Base-by-base conservation (phyloP, 2,888 invertebrate genomes). In the Hydroisotoma schaefferi region DNA sequence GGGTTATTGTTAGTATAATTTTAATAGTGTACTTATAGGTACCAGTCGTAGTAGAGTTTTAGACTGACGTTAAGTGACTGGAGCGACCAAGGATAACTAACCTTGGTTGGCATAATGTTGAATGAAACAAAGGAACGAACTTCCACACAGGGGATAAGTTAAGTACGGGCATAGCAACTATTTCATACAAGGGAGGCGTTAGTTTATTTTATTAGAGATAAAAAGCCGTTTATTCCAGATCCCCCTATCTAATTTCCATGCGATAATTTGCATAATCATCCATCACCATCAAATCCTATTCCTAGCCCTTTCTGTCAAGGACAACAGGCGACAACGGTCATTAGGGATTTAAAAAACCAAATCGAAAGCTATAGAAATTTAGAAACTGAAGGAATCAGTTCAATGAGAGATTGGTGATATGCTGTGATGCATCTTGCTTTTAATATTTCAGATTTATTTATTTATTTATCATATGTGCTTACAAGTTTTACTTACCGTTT, bases 241-340 rank as follows among this genome's bases (percentile, higher is more conserved):
- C 54, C 44, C 54, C 29, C 28, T 54, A 18, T 43, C 29, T 43
- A 54, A 43, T 53, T 54, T 44, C 52, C 54, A 43, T 54, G 54
- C 28, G 54, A 54, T 54, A 54, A 54, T 54, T 54, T 54, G 44
- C 54, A 44, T 44, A 54, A 54, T 28, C 54, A 54, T 54, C 54
- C 44, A 54, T 54, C 54, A 54, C 54, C 23, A 43, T 54, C 43
- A 54, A 40, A 40, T 40, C 40, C 40, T 10, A 40, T 40, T 8
- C 5, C 40, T 20, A 44, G 40, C 27, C 54, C 43, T 44, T 23
- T 26, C 54, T 54, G 54, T 54, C 54, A 54, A 44, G 44, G 28
- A 43, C 54, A 54, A n/a, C 54, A 43, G 54, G 54, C 44, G 54
- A 54, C 54, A 54, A 40, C 28, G 54, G 44, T 18, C 54, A 43